A percentile compares a stretch with the other conserved stretches of the same genome.
phyloP scores from a whole-genome alignment of 2,888 invertebrate species.

The Unio pictorum region DNA sequence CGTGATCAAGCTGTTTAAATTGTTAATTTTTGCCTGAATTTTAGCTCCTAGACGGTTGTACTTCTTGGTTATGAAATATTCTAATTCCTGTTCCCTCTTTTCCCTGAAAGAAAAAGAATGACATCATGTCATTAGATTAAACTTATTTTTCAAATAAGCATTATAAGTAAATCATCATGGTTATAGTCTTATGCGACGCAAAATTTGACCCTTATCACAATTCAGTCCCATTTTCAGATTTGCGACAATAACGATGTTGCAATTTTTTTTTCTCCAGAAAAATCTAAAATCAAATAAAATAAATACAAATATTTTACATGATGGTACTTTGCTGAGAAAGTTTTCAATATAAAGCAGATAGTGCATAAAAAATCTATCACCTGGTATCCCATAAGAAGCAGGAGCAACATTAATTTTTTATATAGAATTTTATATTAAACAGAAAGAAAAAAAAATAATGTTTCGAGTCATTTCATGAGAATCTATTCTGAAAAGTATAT shows the following conservation, averaged over 20 bases:
- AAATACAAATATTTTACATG: not conserved
- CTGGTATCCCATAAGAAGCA: too few relatives aligned
- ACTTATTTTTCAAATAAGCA: not conserved
- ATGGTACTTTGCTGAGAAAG: too few relatives aligned
- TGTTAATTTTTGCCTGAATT: conserved; percentile 43
- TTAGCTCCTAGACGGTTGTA: conserved; percentile 66
- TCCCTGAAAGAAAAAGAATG: conserved; percentile 52
- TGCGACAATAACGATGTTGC: not conserved
- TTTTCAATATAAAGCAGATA: too few relatives aligned
- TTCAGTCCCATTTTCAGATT: not conserved
- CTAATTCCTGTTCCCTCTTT: conserved; percentile 66
- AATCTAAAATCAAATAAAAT: not conserved
- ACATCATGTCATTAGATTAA: not conserved
- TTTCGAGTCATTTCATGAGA: too few relatives aligned
- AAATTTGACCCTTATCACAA: not conserved
- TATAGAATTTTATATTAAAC: too few relatives aligned
- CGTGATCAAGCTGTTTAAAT: conserved; percentile 45
- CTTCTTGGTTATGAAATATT: conserved; percentile 66
- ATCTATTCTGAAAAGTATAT: too few relatives aligned
- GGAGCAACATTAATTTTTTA: too few relatives aligned
- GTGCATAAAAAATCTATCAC: too few relatives aligned
- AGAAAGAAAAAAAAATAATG: too few relatives aligned
- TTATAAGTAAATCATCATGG: not conserved
- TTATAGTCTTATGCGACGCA: not conserved
- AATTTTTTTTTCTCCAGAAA: not conserved